Conservation (phyloP, 92 coral and sea anemone genomes). For the Porites evermanni region DNA sequence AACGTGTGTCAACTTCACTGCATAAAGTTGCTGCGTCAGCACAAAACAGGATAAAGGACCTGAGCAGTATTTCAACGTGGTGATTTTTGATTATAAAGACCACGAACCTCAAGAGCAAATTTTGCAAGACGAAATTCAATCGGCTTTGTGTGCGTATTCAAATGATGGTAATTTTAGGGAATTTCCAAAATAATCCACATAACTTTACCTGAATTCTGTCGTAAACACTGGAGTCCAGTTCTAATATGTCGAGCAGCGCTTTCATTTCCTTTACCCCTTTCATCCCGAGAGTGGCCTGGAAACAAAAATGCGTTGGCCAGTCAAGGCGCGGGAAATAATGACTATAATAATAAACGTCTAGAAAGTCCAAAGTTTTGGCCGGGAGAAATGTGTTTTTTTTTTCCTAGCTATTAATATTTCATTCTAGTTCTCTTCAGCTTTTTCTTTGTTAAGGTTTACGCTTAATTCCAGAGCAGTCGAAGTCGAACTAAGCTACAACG, state of each 20-base stretch:
- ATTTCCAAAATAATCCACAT: neutral
- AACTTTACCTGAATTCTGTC: slow-evolving; percentile 89
- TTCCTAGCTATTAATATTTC: no score
- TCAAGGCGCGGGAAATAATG: no score
- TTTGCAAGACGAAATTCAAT: neutral
- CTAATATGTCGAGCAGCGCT: slow-evolving; percentile 90
- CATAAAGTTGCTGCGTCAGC: neutral
- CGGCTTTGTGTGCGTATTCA: neutral
- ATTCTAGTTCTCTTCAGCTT: no score
- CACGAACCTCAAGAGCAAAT: no score
- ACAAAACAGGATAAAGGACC: neutral
- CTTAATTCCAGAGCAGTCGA: no score
- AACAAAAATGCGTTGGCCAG: neutral
- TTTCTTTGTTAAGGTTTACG: no score
- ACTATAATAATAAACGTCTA: no score
- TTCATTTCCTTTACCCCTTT: slow-evolving; percentile 97
- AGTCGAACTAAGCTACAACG: no score
- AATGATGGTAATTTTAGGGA: neutral
- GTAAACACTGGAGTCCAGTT: slow-evolving; percentile 95
- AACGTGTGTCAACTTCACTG: no score
- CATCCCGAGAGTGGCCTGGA: slow-evolving; percentile 93
- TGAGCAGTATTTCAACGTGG: neutral
- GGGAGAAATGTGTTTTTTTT: no score
- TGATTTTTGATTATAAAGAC: no score
- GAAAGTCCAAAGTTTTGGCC: no score